Conservation (phyloP, 1,140 invertebrate genomes). For the Acromyrmex charruanus region DNA sequence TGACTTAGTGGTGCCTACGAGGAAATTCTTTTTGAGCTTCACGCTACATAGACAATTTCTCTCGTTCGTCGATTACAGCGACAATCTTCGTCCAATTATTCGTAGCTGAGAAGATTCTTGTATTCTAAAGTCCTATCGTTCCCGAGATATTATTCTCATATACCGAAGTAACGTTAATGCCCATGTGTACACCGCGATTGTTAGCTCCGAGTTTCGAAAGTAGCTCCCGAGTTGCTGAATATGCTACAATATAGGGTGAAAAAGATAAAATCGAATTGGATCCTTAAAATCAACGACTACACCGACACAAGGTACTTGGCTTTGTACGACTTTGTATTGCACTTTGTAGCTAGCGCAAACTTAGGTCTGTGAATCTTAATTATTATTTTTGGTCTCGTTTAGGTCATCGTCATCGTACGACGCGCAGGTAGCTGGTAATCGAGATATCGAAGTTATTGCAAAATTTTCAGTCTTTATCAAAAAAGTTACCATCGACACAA, state of each 20-base stretch:
- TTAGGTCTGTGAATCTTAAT: slow-evolving; percentile 52
- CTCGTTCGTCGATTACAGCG: not conserved
- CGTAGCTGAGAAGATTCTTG: slow-evolving; percentile 8
- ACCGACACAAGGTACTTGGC: slow-evolving; percentile 55
- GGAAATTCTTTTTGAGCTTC: slow-evolving; percentile 30
- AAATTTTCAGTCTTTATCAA: slow-evolving; percentile 72
- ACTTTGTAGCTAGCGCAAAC: slow-evolving; percentile 57
- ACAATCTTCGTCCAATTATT: slow-evolving; percentile 28
- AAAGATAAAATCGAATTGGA: slow-evolving; percentile 58
- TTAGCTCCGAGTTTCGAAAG: slow-evolving; percentile 29
- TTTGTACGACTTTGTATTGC: slow-evolving; percentile 63
- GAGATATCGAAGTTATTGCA: slow-evolving; percentile 61
- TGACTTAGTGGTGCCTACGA: slow-evolving; percentile 8
- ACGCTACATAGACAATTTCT: slow-evolving; percentile 22
- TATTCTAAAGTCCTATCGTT: slow-evolving; percentile 6
- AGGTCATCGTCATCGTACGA: slow-evolving; percentile 70
- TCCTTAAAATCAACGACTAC: slow-evolving; percentile 60
- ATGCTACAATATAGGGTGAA: slow-evolving; percentile 32
- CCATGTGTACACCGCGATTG: slow-evolving; percentile 62
- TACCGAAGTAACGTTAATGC: slow-evolving; percentile 68
- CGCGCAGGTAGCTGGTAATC: slow-evolving; percentile 45
- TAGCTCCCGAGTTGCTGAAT: slow-evolving; percentile 45
- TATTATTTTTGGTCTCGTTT: slow-evolving; percentile 62
- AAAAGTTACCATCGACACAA: slow-evolving; percentile 57
- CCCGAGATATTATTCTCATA: slow-evolving; percentile 42